Conservation (phyloP, 2,888 invertebrate species). For the Eristalinus sepulchralis region DNA sequence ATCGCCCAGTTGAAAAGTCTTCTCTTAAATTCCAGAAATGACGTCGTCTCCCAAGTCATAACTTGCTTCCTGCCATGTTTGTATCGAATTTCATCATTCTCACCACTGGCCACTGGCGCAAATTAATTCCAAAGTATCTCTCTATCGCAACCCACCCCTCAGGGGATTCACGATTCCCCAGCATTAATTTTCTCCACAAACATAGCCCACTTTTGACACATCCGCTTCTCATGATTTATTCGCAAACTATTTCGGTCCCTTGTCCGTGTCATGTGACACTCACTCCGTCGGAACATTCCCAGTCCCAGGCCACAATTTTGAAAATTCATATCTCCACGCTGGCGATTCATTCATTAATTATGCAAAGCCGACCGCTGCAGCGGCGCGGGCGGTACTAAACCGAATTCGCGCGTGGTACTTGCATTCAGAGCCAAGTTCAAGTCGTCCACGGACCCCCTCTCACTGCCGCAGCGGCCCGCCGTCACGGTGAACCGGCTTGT, state of each 20-base stretch:
- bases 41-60: too few relatives aligned
- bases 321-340: slow-evolving; percentile 4
- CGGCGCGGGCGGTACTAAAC: neutral
- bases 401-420: too few relatives aligned
- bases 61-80: too few relatives aligned
- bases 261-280: neutral
- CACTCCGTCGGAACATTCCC: neutral
- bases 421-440: neutral
- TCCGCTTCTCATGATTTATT: neutral
- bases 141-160: neutral
- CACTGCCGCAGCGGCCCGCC: neutral
- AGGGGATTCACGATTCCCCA: neutral
- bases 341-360: slow-evolving; percentile 56
- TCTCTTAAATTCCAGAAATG: too few relatives aligned
- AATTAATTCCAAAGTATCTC: neutral
- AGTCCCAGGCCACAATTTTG: neutral
- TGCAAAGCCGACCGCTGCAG: slow-evolving; percentile 46
- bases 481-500: neutral
- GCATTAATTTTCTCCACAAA: neutral
- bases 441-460: neutral
- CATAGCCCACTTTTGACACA: neutral
- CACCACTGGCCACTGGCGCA: neutral
- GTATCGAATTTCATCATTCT: neutral
- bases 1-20: too few relatives aligned
- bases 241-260: neutral